Percentiles rank a stretch among this genome's conserved stretches.
phyloP scores from a whole-genome alignment of 2,888 invertebrate genomes.

The Rhogogaster chlorosoma region DNA sequence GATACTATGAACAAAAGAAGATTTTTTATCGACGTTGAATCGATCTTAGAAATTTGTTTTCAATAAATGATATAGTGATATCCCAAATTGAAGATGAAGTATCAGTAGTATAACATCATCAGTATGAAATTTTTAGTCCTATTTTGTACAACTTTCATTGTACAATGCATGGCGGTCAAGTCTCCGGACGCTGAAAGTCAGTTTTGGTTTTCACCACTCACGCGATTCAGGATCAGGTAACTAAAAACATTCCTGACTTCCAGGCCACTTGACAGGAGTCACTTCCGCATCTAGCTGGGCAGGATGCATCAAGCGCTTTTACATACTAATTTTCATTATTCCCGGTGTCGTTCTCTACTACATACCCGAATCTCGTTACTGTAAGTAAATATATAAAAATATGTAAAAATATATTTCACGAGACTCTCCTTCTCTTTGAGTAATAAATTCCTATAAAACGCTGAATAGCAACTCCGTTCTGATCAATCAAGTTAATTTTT shows the following conservation, averaged over 20 bases:
- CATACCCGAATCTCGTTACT: slow-evolving; percentile 68
- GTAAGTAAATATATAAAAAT: too few species aligned
- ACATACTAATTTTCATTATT: slow-evolving; percentile 61
- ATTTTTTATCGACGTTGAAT: not conserved
- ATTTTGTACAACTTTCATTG: slow-evolving; percentile 53
- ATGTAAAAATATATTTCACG: not conserved
- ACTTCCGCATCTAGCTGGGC: slow-evolving; percentile 63
- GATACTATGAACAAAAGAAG: slow-evolving; percentile 10
- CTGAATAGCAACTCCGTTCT: not conserved
- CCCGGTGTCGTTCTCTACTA: slow-evolving; percentile 67
- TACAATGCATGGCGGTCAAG: slow-evolving; percentile 57
- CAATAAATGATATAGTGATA: not conserved
- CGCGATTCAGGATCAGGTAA: slow-evolving; percentile 47
- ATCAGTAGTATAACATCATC: not conserved
- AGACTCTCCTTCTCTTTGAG: too few species aligned
- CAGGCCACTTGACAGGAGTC: slow-evolving; percentile 41
- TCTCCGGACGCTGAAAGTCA: slow-evolving; percentile 60
- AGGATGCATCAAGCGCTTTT: slow-evolving; percentile 63
- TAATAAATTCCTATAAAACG: not conserved
- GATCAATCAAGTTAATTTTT: not conserved
- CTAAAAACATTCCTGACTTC: not conserved
- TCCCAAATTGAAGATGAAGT: slow-evolving; percentile 6
- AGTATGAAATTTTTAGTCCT: slow-evolving; percentile 59
- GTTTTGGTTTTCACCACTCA: slow-evolving; percentile 17
- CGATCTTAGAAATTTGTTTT: not conserved